These are phyloP conservation scores for Zosterops lateralis DNA, from an alignment of 2,113 vertebrate species.

Conservation along the genomic window DNA sequence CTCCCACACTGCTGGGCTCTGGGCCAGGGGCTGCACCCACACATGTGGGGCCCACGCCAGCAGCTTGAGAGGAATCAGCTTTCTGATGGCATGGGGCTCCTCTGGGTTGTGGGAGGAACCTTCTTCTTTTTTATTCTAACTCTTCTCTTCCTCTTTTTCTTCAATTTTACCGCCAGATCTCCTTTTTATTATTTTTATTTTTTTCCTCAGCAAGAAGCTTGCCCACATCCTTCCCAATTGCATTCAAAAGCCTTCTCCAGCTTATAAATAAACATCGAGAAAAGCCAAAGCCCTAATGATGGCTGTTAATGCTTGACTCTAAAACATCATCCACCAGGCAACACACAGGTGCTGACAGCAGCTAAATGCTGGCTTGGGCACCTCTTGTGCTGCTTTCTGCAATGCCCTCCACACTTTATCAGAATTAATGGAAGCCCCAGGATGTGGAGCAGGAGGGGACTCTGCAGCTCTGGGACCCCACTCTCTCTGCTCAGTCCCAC, in stretches of 20 bases:
- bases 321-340: not conserved
- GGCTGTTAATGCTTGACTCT: not conserved
- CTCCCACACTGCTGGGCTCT: conserved; percentile 14
- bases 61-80: not conserved
- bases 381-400: not conserved
- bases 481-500: fast-evolving
- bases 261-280: not conserved
- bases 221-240: not conserved
- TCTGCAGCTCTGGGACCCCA: not conserved
- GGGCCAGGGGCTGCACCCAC: conserved; percentile 32
- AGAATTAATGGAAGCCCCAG: not conserved
- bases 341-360: not conserved
- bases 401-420: not conserved
- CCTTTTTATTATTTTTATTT: not conserved
- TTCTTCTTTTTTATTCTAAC: not conserved
- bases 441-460: not conserved
- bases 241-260: not conserved
- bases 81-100: not conserved
- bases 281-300: not conserved
- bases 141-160: not conserved
- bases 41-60: not conserved
- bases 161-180: not conserved
- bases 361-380: not conserved
- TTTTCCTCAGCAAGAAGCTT: not conserved
- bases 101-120: not conserved